phyloP scores from a whole-genome alignment of 2,113 vertebrate genomes.

The Grammomys dolichurus region DNA sequence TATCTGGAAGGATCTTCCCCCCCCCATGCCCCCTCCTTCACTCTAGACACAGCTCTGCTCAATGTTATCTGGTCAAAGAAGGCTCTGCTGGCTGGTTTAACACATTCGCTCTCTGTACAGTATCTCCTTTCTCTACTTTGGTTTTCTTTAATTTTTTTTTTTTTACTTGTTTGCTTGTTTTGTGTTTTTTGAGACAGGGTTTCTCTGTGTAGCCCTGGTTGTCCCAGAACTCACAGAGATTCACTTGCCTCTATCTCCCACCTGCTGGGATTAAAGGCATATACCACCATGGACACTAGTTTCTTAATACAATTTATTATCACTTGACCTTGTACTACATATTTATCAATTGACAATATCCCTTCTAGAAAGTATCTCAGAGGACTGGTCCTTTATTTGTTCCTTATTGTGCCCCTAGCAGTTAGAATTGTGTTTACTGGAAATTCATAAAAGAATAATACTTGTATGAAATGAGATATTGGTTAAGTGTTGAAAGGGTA shows the following conservation, averaged over 20 bases:
- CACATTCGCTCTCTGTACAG: background rate
- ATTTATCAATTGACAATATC: background rate
- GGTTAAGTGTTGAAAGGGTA: background rate
- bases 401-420: background rate
- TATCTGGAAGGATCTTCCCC: background rate
- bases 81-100: background rate
- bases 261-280: no score
- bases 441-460: conserved; percentile 58
- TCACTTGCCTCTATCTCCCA: no score
- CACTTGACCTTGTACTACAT: background rate
- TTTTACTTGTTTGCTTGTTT: no score
- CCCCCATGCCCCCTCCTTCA: background rate
- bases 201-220: no score
- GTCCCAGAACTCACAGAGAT: no score
- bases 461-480: background rate
- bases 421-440: background rate
- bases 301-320: background rate
- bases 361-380: conserved; percentile 28
- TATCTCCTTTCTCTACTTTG: background rate
- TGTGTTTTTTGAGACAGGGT: no score
- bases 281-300: background rate
- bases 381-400: conserved; percentile 6
- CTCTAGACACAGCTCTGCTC: background rate
- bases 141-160: background rate
- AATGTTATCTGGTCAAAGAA: background rate